Base-by-base conservation (phyloP, 2,113 vertebrate species). In the cattle (Bos taurus) region DNA sequence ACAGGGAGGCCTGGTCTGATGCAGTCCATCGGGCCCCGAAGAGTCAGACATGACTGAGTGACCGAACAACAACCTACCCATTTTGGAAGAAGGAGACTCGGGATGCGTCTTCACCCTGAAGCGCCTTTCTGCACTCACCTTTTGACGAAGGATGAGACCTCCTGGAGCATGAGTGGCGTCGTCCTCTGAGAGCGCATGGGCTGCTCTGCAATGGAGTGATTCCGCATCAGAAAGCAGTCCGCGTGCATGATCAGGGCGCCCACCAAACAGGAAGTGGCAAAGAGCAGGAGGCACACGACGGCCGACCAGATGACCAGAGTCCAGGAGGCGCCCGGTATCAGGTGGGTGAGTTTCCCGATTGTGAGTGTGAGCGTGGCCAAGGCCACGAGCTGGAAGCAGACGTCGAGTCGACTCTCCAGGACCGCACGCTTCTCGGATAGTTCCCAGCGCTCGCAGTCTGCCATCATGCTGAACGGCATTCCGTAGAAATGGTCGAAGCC, bases 141-240 rank as follows among this genome's bases (percentile, higher is more conserved):
- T 94, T 98, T 97, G 74, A 99, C 97, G 67, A 99, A 99, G 21
- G 93, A 81, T 56, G 99, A 78, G 0, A 98, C 99, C 78, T 99
- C 99, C 10, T 3, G 94, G 89, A 99, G 97, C 15, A 99, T 43
- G 77, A 99, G 98, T 0, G 95, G 19, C 0, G 99, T 97, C 7
- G 99, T 93, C 2, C 98, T 99, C 5, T 99, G 98, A 46, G 99
- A 43, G 16, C 97, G 97, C 98, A 99, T 98, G n/a, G 99, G 99
- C 97, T 99, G 99, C 94, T 99, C 99, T 0, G 99, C 96, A 90
- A 99, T 98, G 12, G 98, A 97, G 2, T 99, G 98, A 95, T 99
- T 99, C 90, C 99, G 99, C 99, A 99, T 99, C 84, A 99, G 93
- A 74, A 99, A 99, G 97, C 99, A 99, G 98, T 99, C 99, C 98